Evolutionary conservation across 2,888 invertebrate genomes (phyloP).

Genomic region (Torymus aiolomorphi): DNA sequence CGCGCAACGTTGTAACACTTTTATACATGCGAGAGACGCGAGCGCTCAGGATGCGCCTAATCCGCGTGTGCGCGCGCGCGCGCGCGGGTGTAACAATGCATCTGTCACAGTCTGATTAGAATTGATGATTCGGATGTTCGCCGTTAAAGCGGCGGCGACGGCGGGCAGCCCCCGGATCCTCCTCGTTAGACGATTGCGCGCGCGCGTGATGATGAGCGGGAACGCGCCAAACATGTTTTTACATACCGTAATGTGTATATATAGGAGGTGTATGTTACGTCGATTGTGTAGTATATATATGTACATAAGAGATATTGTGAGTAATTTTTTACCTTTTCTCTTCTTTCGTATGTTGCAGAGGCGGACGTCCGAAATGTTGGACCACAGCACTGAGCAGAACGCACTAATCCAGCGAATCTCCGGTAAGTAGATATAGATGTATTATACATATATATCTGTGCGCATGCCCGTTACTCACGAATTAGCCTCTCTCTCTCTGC

Average conservation of each 20-base stretch:
- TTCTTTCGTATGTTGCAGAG: constrained; percentile 67
- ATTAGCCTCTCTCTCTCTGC: too few species aligned
- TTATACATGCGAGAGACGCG: too few species aligned
- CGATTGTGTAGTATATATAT: too few species aligned
- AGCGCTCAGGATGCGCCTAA: too few species aligned
- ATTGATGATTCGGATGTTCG: constrained; percentile 35
- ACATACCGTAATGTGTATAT: too few species aligned
- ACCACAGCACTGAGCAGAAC: constrained; percentile 69
- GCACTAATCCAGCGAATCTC: constrained; percentile 70
- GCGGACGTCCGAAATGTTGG: constrained; percentile 66
- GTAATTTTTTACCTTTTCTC: neutral
- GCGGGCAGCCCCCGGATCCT: neutral
- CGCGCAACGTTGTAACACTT: too few species aligned
- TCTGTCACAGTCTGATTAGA: constrained; percentile 36
- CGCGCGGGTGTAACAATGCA: constrained; percentile 11
- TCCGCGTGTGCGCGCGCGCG: neutral
- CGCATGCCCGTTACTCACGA: neutral
- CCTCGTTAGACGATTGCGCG: constrained; percentile 2
- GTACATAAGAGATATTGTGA: too few species aligned
- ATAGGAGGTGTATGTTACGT: too few species aligned
- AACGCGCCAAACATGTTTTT: too few species aligned
- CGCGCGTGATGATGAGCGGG: too few species aligned
- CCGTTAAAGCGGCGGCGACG: neutral
- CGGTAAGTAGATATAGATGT: constrained; percentile 66
- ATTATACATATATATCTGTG: neutral